phyloP scores from a whole-genome alignment of 2,797 vertebrate species.

The Darevskia mixta region DNA sequence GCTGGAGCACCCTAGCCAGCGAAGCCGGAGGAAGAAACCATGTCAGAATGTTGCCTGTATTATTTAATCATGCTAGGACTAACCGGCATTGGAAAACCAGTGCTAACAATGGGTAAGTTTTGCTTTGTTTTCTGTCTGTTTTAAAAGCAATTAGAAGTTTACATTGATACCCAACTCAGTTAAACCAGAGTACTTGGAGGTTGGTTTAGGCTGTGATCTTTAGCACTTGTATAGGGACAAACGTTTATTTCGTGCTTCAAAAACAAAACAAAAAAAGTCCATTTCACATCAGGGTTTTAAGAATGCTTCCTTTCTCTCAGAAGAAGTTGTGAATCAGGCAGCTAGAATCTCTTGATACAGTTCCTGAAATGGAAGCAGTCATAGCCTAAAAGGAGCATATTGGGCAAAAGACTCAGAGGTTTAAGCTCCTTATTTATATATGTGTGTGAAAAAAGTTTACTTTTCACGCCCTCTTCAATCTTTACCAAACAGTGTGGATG shows the following conservation, averaged over 20 bases:
- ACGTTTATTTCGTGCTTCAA: not conserved
- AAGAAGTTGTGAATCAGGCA: not conserved
- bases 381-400: not conserved
- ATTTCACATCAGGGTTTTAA: not conserved
- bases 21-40: constrained; percentile 36
- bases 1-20: accelerated
- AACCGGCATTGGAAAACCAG: constrained; percentile 41
- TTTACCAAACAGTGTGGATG: not conserved
- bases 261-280: not conserved
- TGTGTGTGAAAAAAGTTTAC: not conserved
- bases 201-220: not conserved
- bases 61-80: constrained; percentile 60
- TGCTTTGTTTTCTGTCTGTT: accelerated
- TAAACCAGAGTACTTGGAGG: not conserved
- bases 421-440: not conserved
- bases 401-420: not conserved
- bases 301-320: not conserved
- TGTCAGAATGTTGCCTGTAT: constrained; percentile 55
- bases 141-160: not conserved
- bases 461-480: not conserved
- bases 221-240: not conserved
- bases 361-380: not conserved
- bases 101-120: constrained; percentile 64
- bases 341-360: not conserved
- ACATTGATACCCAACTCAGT: not conserved